Percentiles rank a stretch among this genome's conserved stretches.
Conservation (phyloP, 30 jellyfish, hydroid and myxozoan genomes). For the Aurelia sp. region DNA sequence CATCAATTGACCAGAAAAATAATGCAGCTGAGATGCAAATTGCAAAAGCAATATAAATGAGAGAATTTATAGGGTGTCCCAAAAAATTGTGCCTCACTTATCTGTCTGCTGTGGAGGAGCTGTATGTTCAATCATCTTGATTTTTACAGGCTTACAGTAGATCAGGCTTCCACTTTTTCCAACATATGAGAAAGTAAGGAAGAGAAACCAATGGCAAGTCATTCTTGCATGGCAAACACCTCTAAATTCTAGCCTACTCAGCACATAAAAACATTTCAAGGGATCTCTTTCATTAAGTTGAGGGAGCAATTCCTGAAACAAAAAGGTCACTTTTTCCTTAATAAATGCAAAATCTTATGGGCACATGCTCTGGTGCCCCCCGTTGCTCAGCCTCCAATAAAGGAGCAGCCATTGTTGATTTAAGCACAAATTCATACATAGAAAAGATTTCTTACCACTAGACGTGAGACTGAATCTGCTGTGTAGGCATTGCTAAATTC, state of each 20-base stretch:
- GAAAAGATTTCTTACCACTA: conserved; percentile 27
- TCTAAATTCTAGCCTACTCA: no score
- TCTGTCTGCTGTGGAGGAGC: no score
- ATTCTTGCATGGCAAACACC: no score
- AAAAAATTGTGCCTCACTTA: no score
- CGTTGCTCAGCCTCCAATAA: neutral
- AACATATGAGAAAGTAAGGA: no score
- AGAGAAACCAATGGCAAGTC: no score
- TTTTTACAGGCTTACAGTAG: no score
- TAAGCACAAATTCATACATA: neutral
- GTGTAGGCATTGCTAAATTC: conserved; percentile 11
- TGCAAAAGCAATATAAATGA: neutral
- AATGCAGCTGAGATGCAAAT: neutral
- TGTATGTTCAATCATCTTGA: no score
- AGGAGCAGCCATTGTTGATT: neutral
- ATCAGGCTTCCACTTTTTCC: neutral
- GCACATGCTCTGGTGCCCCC: no score
- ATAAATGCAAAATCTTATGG: no score
- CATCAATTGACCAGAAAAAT: neutral
- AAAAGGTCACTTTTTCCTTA: no score
- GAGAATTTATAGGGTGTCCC: neutral
- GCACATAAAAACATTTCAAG: neutral
- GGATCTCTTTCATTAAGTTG: no score
- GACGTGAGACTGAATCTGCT: conserved; percentile 34
- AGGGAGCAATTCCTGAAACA: neutral